Conservation (phyloP, 2,888 invertebrate genomes). For the Gymnosoma rotundatum region DNA sequence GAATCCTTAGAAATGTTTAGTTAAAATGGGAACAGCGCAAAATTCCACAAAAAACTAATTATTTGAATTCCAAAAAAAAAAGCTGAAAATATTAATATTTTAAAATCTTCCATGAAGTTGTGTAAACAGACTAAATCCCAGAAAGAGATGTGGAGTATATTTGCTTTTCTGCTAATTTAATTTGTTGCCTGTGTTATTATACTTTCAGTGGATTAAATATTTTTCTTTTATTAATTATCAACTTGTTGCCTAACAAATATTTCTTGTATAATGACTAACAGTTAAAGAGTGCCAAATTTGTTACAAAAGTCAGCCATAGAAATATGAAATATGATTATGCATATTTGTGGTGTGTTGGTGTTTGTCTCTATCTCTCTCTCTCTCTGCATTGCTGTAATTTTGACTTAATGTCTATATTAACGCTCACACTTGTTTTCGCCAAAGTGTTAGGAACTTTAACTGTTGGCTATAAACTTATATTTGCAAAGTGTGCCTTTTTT, state of each 20-base stretch:
- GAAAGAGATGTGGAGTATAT: neutral
- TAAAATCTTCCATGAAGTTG: neutral
- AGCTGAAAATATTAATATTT: neutral
- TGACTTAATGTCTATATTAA: neutral
- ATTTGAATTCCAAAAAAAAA: neutral
- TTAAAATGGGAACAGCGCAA: neutral
- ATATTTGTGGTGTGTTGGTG: neutral
- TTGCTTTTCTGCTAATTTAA: neutral
- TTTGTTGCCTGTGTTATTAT: constrained; percentile 5
- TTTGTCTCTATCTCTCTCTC: no score
- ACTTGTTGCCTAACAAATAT: constrained; percentile 38
- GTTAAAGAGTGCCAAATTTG: neutral
- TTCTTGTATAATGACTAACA: neutral
- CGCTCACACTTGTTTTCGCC: neutral
- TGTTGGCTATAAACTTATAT: constrained; percentile 41
- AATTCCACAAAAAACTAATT: constrained; percentile 41
- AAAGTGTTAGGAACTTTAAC: constrained; percentile 21
- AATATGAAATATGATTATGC: constrained; percentile 38
- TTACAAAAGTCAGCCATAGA: constrained; percentile 23
- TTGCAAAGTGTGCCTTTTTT: constrained; percentile 5
- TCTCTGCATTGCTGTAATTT: neutral
- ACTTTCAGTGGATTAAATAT: constrained; percentile 1
- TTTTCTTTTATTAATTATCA: constrained; percentile 47
- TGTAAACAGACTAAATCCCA: neutral
- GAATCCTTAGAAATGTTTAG: neutral